Evolutionary conservation across 35 echinoderm and acorn worm genomes (phyloP).

Genomic region (Stichopus chloronotus): DNA sequence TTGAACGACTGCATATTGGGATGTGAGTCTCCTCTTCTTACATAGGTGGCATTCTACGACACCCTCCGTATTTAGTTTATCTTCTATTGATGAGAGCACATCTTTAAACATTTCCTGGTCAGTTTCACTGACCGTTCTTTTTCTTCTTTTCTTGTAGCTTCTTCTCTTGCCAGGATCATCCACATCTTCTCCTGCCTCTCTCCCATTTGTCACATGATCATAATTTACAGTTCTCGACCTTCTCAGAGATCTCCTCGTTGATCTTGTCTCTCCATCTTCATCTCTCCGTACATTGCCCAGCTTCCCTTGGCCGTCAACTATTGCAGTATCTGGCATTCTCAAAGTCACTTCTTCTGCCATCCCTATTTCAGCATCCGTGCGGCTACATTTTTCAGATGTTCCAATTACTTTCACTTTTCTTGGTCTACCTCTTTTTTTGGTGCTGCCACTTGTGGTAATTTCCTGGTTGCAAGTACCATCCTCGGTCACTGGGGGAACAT

Average conservation of each 20-base stretch:
- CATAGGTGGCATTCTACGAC: neutral
- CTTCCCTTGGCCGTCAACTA: neutral
- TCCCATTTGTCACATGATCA: neutral
- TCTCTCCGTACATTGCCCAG: neutral
- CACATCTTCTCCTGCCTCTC: neutral
- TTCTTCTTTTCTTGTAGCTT: neutral
- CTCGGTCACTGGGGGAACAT: too few species aligned
- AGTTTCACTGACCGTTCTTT: neutral
- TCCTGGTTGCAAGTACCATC: too few species aligned
- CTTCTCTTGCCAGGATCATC: neutral
- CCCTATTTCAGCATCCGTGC: neutral
- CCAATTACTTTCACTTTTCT: neutral
- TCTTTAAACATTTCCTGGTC: neutral
- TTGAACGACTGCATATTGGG: neutral
- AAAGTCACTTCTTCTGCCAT: neutral
- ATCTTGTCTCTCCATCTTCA: neutral
- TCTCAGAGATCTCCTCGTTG: neutral
- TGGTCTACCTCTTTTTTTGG: slow-evolving; percentile 3
- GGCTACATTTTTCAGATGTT: neutral
- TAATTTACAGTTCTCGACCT: neutral
- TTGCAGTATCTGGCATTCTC: neutral
- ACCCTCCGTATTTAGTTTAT: neutral
- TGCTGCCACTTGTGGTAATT: neutral
- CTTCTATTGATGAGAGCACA: neutral
- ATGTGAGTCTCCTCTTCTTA: neutral